Conservation (phyloP, 2,888 invertebrate species). For the Hypercompe scribonia region DNA sequence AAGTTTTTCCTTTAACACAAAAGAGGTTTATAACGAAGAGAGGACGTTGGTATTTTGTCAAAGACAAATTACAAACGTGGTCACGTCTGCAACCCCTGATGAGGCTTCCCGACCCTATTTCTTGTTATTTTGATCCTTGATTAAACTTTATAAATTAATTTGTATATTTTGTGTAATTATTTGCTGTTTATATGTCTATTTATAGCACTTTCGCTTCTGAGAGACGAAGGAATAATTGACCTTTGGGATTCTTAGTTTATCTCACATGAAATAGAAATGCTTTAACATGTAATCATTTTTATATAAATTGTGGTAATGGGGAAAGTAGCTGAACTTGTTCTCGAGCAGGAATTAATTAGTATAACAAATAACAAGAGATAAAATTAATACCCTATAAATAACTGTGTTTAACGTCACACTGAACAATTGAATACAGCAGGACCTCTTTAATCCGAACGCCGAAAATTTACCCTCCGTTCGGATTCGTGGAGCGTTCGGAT, state of each 20-base stretch:
- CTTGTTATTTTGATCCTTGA: neutral
- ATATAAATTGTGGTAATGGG: neutral
- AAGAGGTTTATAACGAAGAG: neutral
- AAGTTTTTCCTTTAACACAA: neutral
- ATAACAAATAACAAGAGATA: constrained; percentile 1
- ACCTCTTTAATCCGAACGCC: too few species aligned
- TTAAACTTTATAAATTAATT: neutral
- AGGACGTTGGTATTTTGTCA: neutral
- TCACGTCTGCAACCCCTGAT: neutral
- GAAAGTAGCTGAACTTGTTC: neutral
- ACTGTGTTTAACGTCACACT: neutral
- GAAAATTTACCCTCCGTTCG: too few species aligned
- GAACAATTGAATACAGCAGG: neutral
- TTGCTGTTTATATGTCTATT: too few species aligned
- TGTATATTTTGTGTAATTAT: too few species aligned
- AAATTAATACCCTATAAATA: neutral
- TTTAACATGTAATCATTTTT: neutral
- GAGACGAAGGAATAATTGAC: neutral
- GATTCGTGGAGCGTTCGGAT: too few species aligned
- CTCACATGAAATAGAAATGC: neutral
- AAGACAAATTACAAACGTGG: neutral
- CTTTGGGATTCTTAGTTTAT: neutral
- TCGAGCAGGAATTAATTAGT: neutral
- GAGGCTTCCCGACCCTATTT: neutral
- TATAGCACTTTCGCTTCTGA: neutral